Conservation (phyloP, 2,797 vertebrate genomes). For the Bufotes viridis region DNA sequence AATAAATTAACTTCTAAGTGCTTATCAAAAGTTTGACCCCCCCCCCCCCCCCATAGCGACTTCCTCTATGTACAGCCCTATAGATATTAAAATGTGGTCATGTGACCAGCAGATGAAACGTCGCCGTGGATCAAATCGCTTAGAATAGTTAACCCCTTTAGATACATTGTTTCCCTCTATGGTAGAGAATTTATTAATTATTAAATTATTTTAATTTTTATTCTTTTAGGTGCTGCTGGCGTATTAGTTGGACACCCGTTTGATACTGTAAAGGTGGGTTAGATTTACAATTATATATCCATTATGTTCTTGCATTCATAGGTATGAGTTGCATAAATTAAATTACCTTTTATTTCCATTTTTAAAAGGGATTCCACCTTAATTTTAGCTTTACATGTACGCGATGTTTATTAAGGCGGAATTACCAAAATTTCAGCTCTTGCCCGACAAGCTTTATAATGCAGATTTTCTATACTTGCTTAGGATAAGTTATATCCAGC, state of each 20-base stretch:
- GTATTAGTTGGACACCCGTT: conserved; percentile 97
- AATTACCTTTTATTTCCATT: background rate
- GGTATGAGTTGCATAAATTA: background rate
- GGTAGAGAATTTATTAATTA: too few species aligned
- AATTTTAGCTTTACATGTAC: background rate
- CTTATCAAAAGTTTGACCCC: background rate
- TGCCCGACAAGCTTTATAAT: too few species aligned
- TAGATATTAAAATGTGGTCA: background rate
- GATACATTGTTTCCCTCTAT: background rate
- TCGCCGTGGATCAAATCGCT: background rate
- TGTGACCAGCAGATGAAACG: background rate
- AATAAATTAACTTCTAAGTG: background rate
- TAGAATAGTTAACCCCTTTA: background rate
- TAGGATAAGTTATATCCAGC: background rate
- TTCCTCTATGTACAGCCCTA: background rate
- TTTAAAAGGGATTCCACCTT: background rate
- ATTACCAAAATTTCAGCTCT: too few species aligned
- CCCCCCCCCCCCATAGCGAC: background rate
- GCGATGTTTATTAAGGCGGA: background rate
- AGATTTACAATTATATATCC: background rate
- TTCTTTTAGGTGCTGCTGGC: conserved; percentile 87
- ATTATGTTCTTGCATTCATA: background rate
- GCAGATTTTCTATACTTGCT: too few species aligned
- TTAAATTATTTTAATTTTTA: conserved; percentile 38
- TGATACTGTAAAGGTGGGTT: conserved; percentile 96